Evolutionary conservation across 2,888 invertebrate species (phyloP), one percentile per base, ranked within the genome.

Genomic region (Sminthurides aquaticus): DNA sequence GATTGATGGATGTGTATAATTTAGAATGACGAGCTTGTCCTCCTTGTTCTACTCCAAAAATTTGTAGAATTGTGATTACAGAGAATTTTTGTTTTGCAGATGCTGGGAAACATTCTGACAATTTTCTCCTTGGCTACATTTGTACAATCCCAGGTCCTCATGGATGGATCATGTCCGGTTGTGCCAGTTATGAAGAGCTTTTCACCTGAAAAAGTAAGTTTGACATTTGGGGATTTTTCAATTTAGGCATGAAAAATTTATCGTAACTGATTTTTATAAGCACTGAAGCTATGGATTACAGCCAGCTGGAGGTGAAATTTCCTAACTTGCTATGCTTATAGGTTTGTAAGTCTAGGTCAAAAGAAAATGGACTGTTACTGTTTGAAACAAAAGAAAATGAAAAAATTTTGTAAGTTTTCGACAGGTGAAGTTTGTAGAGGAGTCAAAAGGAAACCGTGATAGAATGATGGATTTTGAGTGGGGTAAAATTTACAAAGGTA

Each of bases 201-300:
- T 56, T 71, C 72, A 28, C 72, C 75, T 55, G 73, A 75, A 52
- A 75, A 75, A 71, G 74, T 75, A 71, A 66, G 52, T n/a, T 25
- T n/a, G n/a, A 18, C 22, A 25, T 18, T 24, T 43, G 18, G n/a
- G 56, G n/a, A 15, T 2, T 54, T 49, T 62, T 25, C 20, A 48
- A 59, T 48, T 59, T 34, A 26, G 55, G 22, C n/a, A 11, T 3
- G 11, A 11, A 11, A 11, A 49, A 49, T 3, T 20, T 49, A 8
- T 49, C 11, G 49, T 20, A 49, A 43, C n/a, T 20, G n/a, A 49
- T 49, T 22, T 49, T n/a, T n/a, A n/a, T n/a, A n/a, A n/a, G n/a
- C n/a, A n/a, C n/a, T n/a, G n/a, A n/a, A n/a, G n/a, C n/a, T n/a
- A n/a, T n/a, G n/a, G n/a, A n/a, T n/a, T n/a, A n/a, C n/a, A n/a